Percentiles rank a stretch among this genome's conserved stretches.
Evolutionary conservation across 2,113 vertebrate species (phyloP).

Genomic region (Scortum barcoo): DNA sequence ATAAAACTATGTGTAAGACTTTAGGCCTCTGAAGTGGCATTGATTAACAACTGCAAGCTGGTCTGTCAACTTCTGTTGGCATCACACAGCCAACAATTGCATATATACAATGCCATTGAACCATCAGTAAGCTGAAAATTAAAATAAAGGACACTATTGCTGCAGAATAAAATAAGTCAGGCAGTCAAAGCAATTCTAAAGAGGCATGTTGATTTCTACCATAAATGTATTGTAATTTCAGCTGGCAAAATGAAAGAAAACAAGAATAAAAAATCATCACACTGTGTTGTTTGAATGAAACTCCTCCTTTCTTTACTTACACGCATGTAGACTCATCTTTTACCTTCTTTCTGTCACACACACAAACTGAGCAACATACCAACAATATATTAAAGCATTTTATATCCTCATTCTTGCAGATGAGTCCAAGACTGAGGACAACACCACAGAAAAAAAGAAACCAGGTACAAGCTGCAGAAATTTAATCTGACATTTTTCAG

Average conservation of each 20-base stretch:
- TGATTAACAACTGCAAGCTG: too few species aligned
- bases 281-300: neutral
- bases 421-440: constrained; percentile 66
- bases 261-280: neutral
- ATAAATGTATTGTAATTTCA: neutral
- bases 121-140: too few species aligned
- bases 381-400: neutral
- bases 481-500: neutral
- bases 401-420: constrained; percentile 55
- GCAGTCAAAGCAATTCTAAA: neutral
- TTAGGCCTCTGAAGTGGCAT: too few species aligned
- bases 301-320: neutral
- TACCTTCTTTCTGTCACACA: neutral
- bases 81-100: too few species aligned
- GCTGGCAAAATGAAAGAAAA: neutral
- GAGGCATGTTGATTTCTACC: neutral
- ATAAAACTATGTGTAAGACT: too few species aligned
- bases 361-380: neutral
- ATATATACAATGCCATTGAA: too few species aligned
- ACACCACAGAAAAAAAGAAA: constrained; percentile 79
- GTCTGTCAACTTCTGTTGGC: too few species aligned
- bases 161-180: too few species aligned
- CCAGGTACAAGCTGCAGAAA: constrained; percentile 56
- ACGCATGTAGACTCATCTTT: constrained; percentile 28
- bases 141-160: too few species aligned